Conservation (phyloP, 2,888 invertebrate genomes). For the Mesorhabditis spiculigera region DNA sequence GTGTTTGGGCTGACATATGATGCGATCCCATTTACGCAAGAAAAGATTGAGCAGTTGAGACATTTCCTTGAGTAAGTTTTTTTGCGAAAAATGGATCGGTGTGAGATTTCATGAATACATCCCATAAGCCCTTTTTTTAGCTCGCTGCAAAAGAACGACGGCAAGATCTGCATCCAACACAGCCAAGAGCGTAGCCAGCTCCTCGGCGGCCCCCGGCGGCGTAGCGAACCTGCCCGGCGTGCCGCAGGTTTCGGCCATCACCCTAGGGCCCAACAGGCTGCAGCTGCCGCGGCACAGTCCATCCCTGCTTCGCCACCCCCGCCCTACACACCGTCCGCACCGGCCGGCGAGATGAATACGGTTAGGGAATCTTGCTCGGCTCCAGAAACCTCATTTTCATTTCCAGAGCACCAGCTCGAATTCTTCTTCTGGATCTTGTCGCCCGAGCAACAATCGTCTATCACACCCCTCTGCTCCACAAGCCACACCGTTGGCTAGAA, state of each 20-base stretch:
- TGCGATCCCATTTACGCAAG: not conserved
- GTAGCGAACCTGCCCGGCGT: constrained; percentile 1
- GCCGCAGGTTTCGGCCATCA: not conserved
- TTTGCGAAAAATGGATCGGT: too few species aligned
- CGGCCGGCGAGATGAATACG: not conserved
- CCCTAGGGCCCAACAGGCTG: not conserved
- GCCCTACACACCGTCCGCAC: constrained; percentile 3
- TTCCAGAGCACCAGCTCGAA: not conserved
- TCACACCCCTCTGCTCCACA: too few species aligned
- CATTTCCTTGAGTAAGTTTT: not conserved
- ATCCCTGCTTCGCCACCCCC: not conserved
- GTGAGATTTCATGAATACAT: too few species aligned
- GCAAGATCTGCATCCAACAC: not conserved
- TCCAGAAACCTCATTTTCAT: not conserved
- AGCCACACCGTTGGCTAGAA: too few species aligned
- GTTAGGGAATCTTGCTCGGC: not conserved
- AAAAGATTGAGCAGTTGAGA: constrained; percentile 5
- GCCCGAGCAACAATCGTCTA: too few species aligned
- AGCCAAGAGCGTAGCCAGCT: constrained; percentile 1
- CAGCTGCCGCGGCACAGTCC: not conserved
- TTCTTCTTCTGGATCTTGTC: not conserved
- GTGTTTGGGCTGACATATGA: not conserved
- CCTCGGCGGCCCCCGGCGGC: not conserved
- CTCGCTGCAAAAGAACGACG: not conserved
- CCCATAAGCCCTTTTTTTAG: not conserved